Conservation (phyloP, 2,888 invertebrate genomes). For the Agriopis leucophaearia region DNA sequence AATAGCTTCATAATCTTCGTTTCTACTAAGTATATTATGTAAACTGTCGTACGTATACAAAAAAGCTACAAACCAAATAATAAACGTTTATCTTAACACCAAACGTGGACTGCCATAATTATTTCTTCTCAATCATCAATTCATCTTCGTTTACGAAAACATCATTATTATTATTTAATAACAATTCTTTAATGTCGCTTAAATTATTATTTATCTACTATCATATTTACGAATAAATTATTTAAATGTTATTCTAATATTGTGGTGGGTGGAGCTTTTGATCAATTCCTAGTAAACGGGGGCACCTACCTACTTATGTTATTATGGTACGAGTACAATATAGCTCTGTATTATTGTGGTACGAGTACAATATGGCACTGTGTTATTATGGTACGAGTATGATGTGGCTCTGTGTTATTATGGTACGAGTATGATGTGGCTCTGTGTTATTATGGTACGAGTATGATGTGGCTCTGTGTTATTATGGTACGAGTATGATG, state of each 20-base stretch:
- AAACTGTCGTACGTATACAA: neutral
- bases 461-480: too few species aligned
- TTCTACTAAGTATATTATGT: neutral
- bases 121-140: slow-evolving; percentile 19
- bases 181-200: slow-evolving; percentile 47
- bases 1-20: neutral
- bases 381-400: too few species aligned
- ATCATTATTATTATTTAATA: slow-evolving; percentile 41
- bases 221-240: slow-evolving; percentile 42
- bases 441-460: too few species aligned
- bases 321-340: neutral
- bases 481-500: too few species aligned
- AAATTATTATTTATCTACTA: slow-evolving; percentile 26
- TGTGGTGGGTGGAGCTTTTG: slow-evolving; percentile 47
- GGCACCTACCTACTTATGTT: slow-evolving; percentile 5
- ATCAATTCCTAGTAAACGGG: slow-evolving; percentile 33
- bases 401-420: too few species aligned
- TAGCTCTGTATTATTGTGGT: too few species aligned
- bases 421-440: too few species aligned
- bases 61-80: neutral
- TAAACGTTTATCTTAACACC: neutral
- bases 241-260: slow-evolving; percentile 33
- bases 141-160: slow-evolving; percentile 42
- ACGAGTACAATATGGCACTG: too few species aligned
- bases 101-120: neutral